A percentile compares a stretch with the other conserved stretches of the same genome.
Evolutionary conservation across 2,113 vertebrate species (phyloP).

Genomic region (Apistogramma diplotaenia): DNA sequence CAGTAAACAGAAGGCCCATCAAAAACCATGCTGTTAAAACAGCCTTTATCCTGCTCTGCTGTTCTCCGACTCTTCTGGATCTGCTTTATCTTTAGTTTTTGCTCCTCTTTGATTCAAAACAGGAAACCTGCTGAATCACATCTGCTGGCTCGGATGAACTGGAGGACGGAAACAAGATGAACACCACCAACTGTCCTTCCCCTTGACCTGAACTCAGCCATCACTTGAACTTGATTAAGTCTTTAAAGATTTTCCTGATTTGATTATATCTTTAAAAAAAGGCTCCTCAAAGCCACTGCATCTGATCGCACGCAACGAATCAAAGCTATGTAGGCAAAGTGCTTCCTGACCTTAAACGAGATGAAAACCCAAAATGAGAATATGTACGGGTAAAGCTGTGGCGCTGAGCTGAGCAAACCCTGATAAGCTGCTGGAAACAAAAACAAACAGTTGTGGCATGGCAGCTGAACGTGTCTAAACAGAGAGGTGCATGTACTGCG

Average conservation of each 20-base stretch:
- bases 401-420: not conserved
- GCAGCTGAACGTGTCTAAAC: slow-evolving; percentile 52
- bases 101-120: not conserved
- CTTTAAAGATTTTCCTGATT: not conserved
- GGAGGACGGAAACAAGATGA: slow-evolving; percentile 6
- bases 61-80: not conserved
- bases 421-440: slow-evolving; percentile 42
- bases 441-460: not conserved
- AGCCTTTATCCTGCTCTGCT: not conserved
- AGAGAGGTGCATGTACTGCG: slow-evolving; percentile 47
- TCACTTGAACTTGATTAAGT: not conserved
- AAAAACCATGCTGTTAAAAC: not conserved
- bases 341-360: not conserved
- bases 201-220: not conserved
- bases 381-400: not conserved
- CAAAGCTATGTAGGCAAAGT: not conserved
- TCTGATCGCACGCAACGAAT: not conserved
- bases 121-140: slow-evolving; percentile 14
- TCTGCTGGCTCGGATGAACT: not conserved
- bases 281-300: not conserved
- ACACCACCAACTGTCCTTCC: slow-evolving; percentile 1
- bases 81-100: not conserved
- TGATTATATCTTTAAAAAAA: not conserved
- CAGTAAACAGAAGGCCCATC: not conserved
- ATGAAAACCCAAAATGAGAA: not conserved